Evolutionary conservation across 1,140 invertebrate species (phyloP).

Genomic region (Drosophila kepulauana): DNA sequence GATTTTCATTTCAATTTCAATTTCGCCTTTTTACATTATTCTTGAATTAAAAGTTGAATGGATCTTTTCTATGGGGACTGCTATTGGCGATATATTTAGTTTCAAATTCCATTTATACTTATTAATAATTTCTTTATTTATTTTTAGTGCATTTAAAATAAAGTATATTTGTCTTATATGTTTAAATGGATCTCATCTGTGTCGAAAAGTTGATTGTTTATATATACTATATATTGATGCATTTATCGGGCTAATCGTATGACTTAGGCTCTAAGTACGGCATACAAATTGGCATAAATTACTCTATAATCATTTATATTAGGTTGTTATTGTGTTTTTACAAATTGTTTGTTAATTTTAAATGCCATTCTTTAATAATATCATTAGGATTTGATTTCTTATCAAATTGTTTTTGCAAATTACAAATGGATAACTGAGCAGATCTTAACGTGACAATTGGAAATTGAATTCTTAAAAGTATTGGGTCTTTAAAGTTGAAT

Average conservation of each 20-base stretch:
- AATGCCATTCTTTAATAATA: constrained; percentile 48
- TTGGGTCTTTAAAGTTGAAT: constrained; percentile 33
- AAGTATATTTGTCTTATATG: constrained; percentile 64
- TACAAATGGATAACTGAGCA: constrained; percentile 32
- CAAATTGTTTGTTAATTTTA: constrained; percentile 46
- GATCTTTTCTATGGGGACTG: constrained; percentile 32
- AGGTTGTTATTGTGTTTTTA: constrained; percentile 39
- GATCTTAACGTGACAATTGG: background rate
- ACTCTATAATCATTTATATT: constrained; percentile 23
- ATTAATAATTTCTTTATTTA: constrained; percentile 28
- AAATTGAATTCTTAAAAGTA: constrained; percentile 21
- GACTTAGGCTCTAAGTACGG: constrained; percentile 53
- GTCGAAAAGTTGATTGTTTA: constrained; percentile 74
- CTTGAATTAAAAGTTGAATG: constrained; percentile 45
- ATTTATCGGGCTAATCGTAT: constrained; percentile 41
- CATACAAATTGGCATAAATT: constrained; percentile 55
- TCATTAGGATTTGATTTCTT: constrained; percentile 55
- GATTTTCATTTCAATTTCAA: constrained; percentile 34
- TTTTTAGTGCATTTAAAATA: constrained; percentile 67
- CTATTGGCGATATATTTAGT: background rate
- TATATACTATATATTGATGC: constrained; percentile 32
- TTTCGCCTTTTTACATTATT: constrained; percentile 11
- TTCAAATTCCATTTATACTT: constrained; percentile 17
- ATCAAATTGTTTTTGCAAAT: constrained; percentile 30
- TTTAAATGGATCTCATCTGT: constrained; percentile 31